A percentile compares a stretch with the other conserved stretches of the same genome.
Conservation (phyloP, 2,888 invertebrate genomes). For the Mactromeris polynyma region DNA sequence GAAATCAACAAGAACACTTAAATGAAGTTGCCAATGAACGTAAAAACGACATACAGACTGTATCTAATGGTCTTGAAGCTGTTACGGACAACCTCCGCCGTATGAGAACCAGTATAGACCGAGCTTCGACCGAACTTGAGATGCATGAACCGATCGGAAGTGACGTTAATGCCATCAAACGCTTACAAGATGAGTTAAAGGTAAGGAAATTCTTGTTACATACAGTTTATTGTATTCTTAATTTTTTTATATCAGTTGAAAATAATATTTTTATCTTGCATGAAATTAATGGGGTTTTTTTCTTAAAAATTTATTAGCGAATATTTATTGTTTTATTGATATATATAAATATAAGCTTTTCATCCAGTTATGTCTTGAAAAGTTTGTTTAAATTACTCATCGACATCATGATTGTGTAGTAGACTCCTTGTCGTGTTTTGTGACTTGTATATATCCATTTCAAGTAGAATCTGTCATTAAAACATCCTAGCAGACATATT, state of each 20-base stretch:
- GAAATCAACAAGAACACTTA: constrained; percentile 93
- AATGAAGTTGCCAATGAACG: constrained; percentile 91
- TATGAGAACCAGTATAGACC: constrained; percentile 77
- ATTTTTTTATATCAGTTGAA: background rate
- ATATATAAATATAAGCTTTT: no score
- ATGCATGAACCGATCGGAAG: constrained; percentile 93
- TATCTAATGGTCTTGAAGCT: constrained; percentile 74
- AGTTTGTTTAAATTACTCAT: no score
- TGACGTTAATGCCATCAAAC: constrained; percentile 95
- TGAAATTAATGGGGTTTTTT: background rate
- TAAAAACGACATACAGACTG: constrained; percentile 81
- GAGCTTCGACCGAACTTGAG: constrained; percentile 79
- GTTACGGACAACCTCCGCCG: constrained; percentile 77
- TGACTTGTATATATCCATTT: no score
- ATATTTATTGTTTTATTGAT: no score
- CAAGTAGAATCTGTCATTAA: background rate
- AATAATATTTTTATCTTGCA: background rate
- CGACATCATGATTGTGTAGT: no score
- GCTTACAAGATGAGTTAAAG: constrained; percentile 96
- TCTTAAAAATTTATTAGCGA: background rate
- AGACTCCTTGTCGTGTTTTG: no score
- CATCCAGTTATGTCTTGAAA: no score
- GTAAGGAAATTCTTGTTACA: constrained; percentile 76
- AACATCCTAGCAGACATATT: background rate
- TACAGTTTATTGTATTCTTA: no score